Evolutionary conservation across 2,888 invertebrate genomes (phyloP), one percentile per base, ranked within the genome.

Genomic region (Microdon myrmicae): DNA sequence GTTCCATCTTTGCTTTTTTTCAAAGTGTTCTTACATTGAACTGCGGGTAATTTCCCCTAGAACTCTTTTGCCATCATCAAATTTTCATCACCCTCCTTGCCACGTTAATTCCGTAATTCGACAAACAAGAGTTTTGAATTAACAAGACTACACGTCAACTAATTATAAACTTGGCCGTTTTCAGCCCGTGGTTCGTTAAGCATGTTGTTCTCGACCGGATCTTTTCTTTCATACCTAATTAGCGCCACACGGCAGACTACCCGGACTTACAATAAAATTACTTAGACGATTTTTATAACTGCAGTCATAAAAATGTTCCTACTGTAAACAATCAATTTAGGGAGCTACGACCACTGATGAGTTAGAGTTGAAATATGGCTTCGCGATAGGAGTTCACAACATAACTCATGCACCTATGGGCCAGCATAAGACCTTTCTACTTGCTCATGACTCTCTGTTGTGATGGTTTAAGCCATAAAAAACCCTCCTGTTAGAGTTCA

Each of bases 301-400:
- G 23, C 45, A 29, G 19, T 31, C 58, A 64, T 58, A 64, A 61
- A 64, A 64, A 56, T 45, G 54, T 54, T 45, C 41, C 41, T 31
- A 16, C 16, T 44, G 58, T 64, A 64, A 64, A 64, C 61, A 64
- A 64, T 51, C 51, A 31, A 58, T 61, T 61, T 56, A 49, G 44
- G 38, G 56, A 56, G 61, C 43, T 43, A 55, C 26, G 31, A 29
- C 10, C 47, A 47, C 31, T 31, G 55, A 55, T 25, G 49, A 55
- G 48, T 53, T 28, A 19, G 17, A 10, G 10, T 8, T 26, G 8
- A 17, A 25, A 26, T 20, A 35, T 20, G 35, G 19, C 38, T 38
- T 17, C 43, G 31, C 44, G 26, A 41, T 56, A 64, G 61, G 61
- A 56, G 56, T 49, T 45, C 56, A 45, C 35, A 41, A 45, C 51